These are phyloP conservation scores for Beaufortia kweichowensis DNA, from an alignment of 2,113 vertebrate species.

Conservation along the genomic window DNA sequence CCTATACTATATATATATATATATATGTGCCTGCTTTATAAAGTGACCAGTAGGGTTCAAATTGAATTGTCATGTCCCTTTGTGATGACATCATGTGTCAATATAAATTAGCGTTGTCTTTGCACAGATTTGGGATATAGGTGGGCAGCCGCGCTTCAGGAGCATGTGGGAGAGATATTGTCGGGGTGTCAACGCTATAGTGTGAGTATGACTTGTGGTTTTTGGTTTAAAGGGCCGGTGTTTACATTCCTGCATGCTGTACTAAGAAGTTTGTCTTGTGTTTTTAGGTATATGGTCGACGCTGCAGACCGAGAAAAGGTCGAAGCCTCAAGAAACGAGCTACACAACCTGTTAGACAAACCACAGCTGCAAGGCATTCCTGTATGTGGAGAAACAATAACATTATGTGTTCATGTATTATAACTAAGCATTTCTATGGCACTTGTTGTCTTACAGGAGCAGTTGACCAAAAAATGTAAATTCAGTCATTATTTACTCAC, in stretches of 20 bases:
- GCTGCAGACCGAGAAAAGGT: slow-evolving; percentile 96
- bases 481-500: too few relatives aligned
- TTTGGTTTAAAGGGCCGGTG: neutral
- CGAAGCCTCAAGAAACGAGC: slow-evolving; percentile 94
- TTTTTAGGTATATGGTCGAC: slow-evolving; percentile 95
- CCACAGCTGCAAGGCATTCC: slow-evolving; percentile 98
- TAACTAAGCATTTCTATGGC: too few relatives aligned
- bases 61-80: too few relatives aligned
- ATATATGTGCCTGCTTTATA: too few relatives aligned
- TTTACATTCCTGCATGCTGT: neutral
- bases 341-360: slow-evolving; percentile 97
- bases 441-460: too few relatives aligned
- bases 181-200: slow-evolving; percentile 96
- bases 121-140: slow-evolving; percentile 96
- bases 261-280: neutral
- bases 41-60: too few relatives aligned
- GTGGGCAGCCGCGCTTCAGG: slow-evolving; percentile 96
- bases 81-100: neutral
- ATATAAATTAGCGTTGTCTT: neutral
- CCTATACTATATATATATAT: too few relatives aligned
- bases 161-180: slow-evolving; percentile 99
- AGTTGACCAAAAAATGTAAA: too few relatives aligned
- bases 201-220: slow-evolving; percentile 79
- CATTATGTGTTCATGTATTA: neutral
- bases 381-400: slow-evolving; percentile 74